Evolutionary conservation across 2,888 invertebrate genomes (phyloP), one percentile per base, ranked within the genome.

Genomic region (Caenorhabditis sp.): DNA sequence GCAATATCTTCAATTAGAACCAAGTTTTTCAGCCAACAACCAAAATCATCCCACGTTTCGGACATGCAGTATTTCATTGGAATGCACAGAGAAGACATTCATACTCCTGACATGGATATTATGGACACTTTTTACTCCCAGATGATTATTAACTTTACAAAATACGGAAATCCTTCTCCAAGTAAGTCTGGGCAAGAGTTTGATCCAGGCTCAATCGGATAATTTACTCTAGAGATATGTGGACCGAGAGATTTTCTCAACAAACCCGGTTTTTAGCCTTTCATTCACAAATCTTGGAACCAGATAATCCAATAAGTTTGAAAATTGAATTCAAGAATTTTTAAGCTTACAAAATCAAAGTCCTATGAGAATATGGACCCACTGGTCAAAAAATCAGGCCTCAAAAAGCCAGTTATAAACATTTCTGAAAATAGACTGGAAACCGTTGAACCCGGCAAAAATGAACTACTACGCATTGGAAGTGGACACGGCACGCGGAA

Each of bases 61-160:
- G 74, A 74, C 43, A 62, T 74, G 74, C 66, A 61, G 11, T 74
- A 68, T 27, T 68, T 74, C n/a, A 61, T 74, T 24, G 74, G 74
- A 20, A n/a, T 56, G 27, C 68, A 74, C 30, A 24, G 62, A 41
- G 75, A 68, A 50, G 39, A 45, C 8, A 32, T 37, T 50, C 62
- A 58, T 8, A 75, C 68, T 0, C 11, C 45, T 20, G 68, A 75
- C 35, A 62, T 63, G 62, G 63, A 70, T 27, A 62, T 75, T 2
- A n/a, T 75, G 15, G 75, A 75, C 17, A 48, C 50, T 3, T 68
- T 75, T 17, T 75, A 62, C 39, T 59, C 62, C 0, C 13, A 58
- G 11, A 35, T 75, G 43, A 41, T 75, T 26, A 50, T 62, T 1
- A 68, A 74, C 15, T 74, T 74, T 26, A 68, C 68, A 1, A 55